Conservation (phyloP, 2,113 vertebrate species). For the Rhombomys opimus region DNA sequence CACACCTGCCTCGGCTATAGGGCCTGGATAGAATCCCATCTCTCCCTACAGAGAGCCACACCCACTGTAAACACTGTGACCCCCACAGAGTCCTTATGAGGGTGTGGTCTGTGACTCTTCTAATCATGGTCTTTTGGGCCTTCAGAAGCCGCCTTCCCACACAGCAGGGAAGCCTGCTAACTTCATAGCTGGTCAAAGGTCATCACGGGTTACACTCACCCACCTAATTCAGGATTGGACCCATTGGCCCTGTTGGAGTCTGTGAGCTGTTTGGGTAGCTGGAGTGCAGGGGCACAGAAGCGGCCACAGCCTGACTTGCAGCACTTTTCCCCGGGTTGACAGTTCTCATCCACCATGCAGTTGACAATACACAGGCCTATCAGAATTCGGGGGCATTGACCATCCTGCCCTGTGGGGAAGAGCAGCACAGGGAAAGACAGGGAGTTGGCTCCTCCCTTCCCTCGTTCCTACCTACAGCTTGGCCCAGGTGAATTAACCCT, state of each 20-base stretch:
- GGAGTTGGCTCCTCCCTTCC: not conserved
- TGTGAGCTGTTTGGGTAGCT: rapidly evolving
- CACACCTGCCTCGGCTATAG: not conserved
- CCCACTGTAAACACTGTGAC: not conserved
- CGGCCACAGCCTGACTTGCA: constrained; percentile 78
- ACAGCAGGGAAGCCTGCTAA: not conserved
- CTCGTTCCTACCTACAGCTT: not conserved
- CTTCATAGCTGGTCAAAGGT: not conserved
- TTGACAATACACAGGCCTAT: constrained; percentile 55
- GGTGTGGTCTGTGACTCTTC: not conserved
- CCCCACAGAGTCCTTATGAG: not conserved
- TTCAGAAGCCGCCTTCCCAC: not conserved
- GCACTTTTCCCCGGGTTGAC: constrained; percentile 58
- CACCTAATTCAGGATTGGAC: constrained; percentile 36
- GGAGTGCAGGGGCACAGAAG: constrained; percentile 8
- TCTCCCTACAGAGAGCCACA: not conserved
- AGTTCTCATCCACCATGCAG: constrained; percentile 63
- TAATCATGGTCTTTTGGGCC: not conserved
- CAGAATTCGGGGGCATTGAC: constrained; percentile 55
- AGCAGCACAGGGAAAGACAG: not conserved
- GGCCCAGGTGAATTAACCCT: not conserved
- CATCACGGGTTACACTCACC: not conserved
- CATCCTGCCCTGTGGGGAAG: constrained; percentile 6
- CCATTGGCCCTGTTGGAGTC: not conserved
- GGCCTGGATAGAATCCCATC: not conserved